Percentiles rank a stretch among this genome's conserved stretches.
Conservation (phyloP, 2,113 vertebrate species). For the Amia ocellicauda region DNA sequence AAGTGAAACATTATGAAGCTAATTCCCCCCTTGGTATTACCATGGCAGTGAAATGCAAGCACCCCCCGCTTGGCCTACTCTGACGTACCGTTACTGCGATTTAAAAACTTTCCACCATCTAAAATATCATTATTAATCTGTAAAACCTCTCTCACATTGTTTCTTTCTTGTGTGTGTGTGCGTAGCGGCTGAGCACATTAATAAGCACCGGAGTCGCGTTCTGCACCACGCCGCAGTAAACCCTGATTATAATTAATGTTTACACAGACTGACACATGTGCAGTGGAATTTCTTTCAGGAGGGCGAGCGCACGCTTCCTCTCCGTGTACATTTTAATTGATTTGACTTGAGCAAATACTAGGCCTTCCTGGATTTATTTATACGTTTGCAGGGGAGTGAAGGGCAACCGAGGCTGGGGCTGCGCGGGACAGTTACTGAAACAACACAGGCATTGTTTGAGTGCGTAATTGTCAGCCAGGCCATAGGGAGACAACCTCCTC, state of each 20-base stretch:
- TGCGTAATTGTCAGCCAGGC: slow-evolving; percentile 15
- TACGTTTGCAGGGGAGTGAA: slow-evolving; percentile 40
- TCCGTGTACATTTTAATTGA: slow-evolving; percentile 54
- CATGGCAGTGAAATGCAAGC: no score
- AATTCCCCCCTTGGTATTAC: no score
- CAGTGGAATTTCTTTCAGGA: slow-evolving; percentile 52
- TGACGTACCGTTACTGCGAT: no score
- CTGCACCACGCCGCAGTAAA: slow-evolving; percentile 14
- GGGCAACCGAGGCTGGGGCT: neutral
- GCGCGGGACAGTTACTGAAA: slow-evolving; percentile 22
- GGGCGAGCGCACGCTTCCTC: slow-evolving; percentile 39
- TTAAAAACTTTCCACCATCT: no score
- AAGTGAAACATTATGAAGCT: no score
- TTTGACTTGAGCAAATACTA: slow-evolving; percentile 61
- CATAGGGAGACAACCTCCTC: neutral
- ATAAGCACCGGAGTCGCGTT: slow-evolving; percentile 6
- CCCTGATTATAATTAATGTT: slow-evolving; percentile 57
- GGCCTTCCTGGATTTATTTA: slow-evolving; percentile 48
- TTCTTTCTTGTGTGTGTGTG: no score
- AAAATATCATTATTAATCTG: no score
- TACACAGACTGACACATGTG: slow-evolving; percentile 48
- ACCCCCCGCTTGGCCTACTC: no score
- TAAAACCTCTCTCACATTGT: no score
- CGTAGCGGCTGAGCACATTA: no score
- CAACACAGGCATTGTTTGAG: slow-evolving; percentile 35